Evolutionary conservation across 92 coral and sea anemone species (phyloP).

Genomic region (Epizoanthus ramosus): DNA sequence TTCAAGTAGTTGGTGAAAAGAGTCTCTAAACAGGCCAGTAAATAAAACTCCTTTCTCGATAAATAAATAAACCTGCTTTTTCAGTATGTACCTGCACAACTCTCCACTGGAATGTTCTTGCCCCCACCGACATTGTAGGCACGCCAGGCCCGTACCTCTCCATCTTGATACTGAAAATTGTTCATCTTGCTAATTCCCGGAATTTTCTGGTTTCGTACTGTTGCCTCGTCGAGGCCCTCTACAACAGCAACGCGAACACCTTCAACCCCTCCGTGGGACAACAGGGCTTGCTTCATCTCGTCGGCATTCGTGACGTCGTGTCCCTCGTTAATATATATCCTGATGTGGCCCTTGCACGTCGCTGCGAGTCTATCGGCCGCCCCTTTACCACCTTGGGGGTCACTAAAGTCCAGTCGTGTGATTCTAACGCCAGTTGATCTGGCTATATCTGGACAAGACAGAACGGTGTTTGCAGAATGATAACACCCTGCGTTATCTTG

Average conservation of each 20-base stretch:
- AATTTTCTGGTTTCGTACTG: not conserved
- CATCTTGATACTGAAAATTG: slow-evolving; percentile 9
- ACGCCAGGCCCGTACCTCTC: too few species aligned
- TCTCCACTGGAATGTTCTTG: too few species aligned
- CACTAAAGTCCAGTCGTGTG: slow-evolving; percentile 32
- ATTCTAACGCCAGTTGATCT: slow-evolving; percentile 33
- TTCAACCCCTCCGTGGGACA: slow-evolving; percentile 29
- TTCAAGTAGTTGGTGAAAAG: too few species aligned
- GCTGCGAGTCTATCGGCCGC: slow-evolving; percentile 40
- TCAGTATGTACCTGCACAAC: too few species aligned
- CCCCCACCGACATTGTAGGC: too few species aligned
- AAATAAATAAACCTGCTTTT: too few species aligned
- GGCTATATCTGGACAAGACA: slow-evolving; percentile 20
- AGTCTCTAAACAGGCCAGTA: too few species aligned
- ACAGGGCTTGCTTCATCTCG: slow-evolving; percentile 16
- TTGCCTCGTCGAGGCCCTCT: not conserved
- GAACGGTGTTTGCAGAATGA: slow-evolving; percentile 34
- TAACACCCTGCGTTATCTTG: slow-evolving; percentile 49
- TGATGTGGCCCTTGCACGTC: slow-evolving; percentile 29
- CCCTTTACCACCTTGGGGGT: slow-evolving; percentile 43
- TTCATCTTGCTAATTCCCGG: slow-evolving; percentile 39
- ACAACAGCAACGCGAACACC: slow-evolving; percentile 37
- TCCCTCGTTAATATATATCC: slow-evolving; percentile 38
- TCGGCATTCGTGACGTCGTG: slow-evolving; percentile 30
- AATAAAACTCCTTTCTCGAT: too few species aligned